Evolutionary conservation across 2,888 invertebrate genomes (phyloP), one percentile per base, ranked within the genome.

Genomic region (Halictus ligatus): DNA sequence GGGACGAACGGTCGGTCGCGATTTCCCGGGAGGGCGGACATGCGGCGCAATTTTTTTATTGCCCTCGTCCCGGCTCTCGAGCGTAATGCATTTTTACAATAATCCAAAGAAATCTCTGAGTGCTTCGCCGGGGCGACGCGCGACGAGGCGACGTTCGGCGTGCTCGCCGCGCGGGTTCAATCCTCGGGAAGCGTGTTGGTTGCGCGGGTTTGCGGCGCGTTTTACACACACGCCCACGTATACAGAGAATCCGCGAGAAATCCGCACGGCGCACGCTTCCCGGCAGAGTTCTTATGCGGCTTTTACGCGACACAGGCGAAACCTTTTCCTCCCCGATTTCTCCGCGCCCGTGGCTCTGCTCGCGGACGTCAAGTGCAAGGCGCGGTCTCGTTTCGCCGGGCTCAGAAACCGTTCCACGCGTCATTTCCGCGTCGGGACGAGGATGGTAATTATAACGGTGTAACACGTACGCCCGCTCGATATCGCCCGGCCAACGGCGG

Each of bases 361-460:
- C 78, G 69, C 78, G 69, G 67, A 29, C 69, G 83, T 82, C 84
- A 77, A 82, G 83, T 67, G 83, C 84, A 84, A 54, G 46, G 75
- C 58, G 75, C 58, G 18, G 67, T 67, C 50, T 78, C 75, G 74
- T 46, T 75, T 43, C 81, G 48, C 67, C 54, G 21, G 64, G 80
- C 60, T 72, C 29, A 21, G 54, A 54, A 78, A 87, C 85, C 72
- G 81, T 85, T 81, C 81, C 64, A 6, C 75, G 64, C 77, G 35
- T n/a, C 74, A 67, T 50, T 72, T 79, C 74, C 69, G 81, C 69
- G 81, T 64, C 67, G 25, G 15, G 80, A 78, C 78, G 67, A 71
- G 69, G 48, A 84, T 72, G 77, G 64, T 77, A 86, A 89, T 89
- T 88, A 88, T 84, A 89, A 89, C 88, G 82, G 89, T 85, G 72